Base-by-base conservation (phyloP, 2,797 vertebrate genomes). In the Perodicticus potto region DNA sequence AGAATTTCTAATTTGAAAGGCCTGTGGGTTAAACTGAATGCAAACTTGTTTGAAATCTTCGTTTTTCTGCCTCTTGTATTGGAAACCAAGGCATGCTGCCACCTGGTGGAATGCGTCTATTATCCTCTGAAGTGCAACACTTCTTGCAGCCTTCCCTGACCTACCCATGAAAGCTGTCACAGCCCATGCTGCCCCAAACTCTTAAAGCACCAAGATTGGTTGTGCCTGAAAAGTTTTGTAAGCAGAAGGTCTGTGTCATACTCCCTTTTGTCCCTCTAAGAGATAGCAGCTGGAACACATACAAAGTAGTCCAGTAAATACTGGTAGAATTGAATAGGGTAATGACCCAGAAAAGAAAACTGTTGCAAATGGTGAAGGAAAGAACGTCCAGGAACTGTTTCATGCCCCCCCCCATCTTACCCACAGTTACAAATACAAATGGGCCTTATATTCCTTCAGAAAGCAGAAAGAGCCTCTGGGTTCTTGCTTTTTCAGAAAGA, bases 61-160 rank as follows among this genome's bases (percentile, higher is more conserved):
- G 6, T 80, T 32, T 77, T 73, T 73, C n/a, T 82, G 10, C 37
- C 86, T 90, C 86, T 96, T 34, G 43, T 87, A 53, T 77, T 45
- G 81, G 59, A 96, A 95, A 94, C 29, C 43, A 84, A 86, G 14
- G 25, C 69, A 63, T 89, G 61, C 40, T 95, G 94, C 76, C 45
- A 88, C 67, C 70, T 93, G 78, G 63, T 93, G 49, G 80, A 80
- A 73, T 67, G 17, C 45, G 10, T 67, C 67, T 91, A 55, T 37
- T 49, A 76, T 32, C 20, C 1, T 85, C 73, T 80, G 53, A 91
- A 67, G 22, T 40, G 57, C 76, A 73, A 72, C 2, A 32, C 32
- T 86, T 94, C 29, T 20, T 59, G 55, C 2, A 40, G 37, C 5
- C 19, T 83, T 93, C n/a, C 57, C n/a, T 91, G 65, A 57, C 7